Evolutionary conservation across 2,888 invertebrate genomes (phyloP).

Genomic region (Lumbricus terrestris): DNA sequence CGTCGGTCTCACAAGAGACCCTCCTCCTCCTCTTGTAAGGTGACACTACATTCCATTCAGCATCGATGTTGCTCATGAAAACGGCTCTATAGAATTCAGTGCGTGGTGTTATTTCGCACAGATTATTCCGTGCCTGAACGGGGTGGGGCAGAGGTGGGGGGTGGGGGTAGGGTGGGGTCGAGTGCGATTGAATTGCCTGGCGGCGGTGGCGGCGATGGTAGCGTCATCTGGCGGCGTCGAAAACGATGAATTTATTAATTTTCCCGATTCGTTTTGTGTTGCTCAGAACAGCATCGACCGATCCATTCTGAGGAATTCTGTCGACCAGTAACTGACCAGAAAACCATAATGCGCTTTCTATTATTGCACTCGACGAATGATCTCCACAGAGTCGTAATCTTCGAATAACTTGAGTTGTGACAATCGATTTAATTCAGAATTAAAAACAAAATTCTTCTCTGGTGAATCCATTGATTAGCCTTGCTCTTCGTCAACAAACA

Average conservation of each 20-base stretch:
- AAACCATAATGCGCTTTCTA: not conserved
- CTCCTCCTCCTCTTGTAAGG: no score
- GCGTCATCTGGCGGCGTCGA: not conserved
- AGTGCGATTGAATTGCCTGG: not conserved
- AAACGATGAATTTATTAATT: conserved; percentile 3
- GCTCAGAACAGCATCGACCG: not conserved
- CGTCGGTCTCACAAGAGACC: no score
- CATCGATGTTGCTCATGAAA: not conserved
- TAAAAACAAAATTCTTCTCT: no score
- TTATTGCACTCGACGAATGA: not conserved
- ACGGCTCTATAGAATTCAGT: no score
- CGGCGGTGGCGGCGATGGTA: no score
- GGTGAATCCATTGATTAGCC: no score
- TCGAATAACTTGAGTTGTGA: no score
- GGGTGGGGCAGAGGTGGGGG: no score
- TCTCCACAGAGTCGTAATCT: not conserved
- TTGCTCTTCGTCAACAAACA: no score
- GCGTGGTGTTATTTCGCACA: no score
- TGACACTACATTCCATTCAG: not conserved
- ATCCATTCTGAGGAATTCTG: not conserved
- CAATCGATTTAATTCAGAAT: no score
- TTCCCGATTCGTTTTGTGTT: not conserved
- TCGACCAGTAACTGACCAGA: not conserved
- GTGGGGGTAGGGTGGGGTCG: no score
- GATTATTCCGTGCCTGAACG: not conserved